Evolutionary conservation across 2,888 invertebrate species (phyloP).

Genomic region (Limenitis camilla): DNA sequence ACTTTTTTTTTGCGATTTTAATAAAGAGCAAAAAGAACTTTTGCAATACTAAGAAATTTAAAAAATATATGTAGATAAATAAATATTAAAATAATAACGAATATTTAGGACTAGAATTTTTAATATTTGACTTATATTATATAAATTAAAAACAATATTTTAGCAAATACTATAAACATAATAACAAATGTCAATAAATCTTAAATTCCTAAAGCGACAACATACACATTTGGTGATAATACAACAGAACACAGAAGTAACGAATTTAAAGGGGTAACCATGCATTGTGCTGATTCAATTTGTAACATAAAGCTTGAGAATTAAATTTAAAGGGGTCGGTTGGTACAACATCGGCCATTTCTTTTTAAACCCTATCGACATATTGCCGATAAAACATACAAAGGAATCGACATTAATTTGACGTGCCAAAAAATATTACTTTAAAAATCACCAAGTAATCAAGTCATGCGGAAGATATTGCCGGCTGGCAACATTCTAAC

Average conservation of each 20-base stretch:
- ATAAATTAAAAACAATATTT: neutral
- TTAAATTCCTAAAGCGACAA: conserved; percentile 17
- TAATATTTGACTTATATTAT: too few species aligned
- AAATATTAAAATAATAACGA: too few species aligned
- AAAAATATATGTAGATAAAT: too few species aligned
- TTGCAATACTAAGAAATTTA: too few species aligned
- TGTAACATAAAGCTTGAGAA: conserved; percentile 59
- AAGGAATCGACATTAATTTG: conserved; percentile 69
- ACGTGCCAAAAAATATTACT: conserved; percentile 71
- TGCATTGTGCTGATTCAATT: conserved; percentile 63
- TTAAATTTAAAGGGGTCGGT: conserved; percentile 66
- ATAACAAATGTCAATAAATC: conserved; percentile 19
- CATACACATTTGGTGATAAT: conserved; percentile 19
- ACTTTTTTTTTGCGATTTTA: neutral
- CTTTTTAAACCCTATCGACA: conserved; percentile 63
- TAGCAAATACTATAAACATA: conserved; percentile 1
- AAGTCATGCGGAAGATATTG: conserved; percentile 62
- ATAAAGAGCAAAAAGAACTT: neutral
- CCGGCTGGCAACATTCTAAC: conserved; percentile 36
- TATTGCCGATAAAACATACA: conserved; percentile 62
- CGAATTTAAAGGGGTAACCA: conserved; percentile 37
- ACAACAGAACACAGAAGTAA: conserved; percentile 29
- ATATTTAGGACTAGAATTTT: too few species aligned
- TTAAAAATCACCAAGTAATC: conserved; percentile 53
- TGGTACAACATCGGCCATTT: conserved; percentile 45